A percentile compares a stretch with the other conserved stretches of the same genome.
These are phyloP conservation scores for Todiramphus chloris DNA, from an alignment of 2,113 vertebrate genomes.

Conservation along the genomic window DNA sequence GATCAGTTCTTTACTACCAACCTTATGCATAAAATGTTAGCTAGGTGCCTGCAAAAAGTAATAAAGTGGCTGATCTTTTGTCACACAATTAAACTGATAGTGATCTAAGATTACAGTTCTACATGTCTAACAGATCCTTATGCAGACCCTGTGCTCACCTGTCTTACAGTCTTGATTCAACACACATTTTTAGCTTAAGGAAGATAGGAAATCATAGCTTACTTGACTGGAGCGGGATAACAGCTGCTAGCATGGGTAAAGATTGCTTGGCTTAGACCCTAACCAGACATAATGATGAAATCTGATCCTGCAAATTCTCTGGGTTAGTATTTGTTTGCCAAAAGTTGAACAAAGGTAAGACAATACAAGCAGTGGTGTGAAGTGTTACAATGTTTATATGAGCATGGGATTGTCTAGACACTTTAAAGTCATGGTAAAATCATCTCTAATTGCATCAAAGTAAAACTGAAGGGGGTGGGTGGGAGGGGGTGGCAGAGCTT, in stretches of 20 bases:
- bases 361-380: background rate
- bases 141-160: background rate
- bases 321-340: background rate
- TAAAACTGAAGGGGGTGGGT: background rate
- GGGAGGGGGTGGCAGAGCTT: background rate
- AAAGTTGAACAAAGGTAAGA: slow-evolving; percentile 50
- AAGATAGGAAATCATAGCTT: slow-evolving; percentile 42
- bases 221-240: background rate
- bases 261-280: slow-evolving; percentile 28
- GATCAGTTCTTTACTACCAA: background rate
- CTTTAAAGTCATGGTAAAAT: background rate
- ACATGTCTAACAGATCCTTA: background rate
- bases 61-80: background rate
- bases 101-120: background rate
- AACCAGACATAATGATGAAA: slow-evolving; percentile 39
- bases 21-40: background rate
- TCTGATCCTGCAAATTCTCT: slow-evolving; percentile 4
- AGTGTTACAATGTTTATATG: background rate
- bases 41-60: background rate
- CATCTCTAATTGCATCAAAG: slow-evolving; percentile 7
- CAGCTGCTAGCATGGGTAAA: slow-evolving; percentile 6
- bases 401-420: slow-evolving; percentile 26
- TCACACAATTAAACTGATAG: background rate
- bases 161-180: background rate
- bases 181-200: background rate